A percentile compares a stretch with the other conserved stretches of the same genome.
Evolutionary conservation across 2,888 invertebrate species (phyloP).

Genomic region (Sialis fuliginosa): DNA sequence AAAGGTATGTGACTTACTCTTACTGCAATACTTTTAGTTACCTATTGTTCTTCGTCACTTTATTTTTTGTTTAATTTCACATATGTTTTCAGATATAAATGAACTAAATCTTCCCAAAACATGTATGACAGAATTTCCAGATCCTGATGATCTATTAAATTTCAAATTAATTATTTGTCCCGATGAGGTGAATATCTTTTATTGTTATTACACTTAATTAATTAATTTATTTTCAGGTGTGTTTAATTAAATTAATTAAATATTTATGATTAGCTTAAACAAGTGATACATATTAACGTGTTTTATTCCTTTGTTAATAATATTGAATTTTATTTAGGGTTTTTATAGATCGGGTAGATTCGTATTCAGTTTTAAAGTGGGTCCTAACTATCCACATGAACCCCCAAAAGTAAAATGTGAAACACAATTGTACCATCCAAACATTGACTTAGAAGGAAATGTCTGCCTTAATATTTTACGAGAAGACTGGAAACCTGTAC

Average conservation of each 20-base stretch:
- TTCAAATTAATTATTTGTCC: conserved; percentile 94
- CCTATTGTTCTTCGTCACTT: no score
- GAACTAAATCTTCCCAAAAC: conserved; percentile 95
- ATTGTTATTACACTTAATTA: not conserved
- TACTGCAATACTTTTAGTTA: not conserved
- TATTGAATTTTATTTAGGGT: conserved; percentile 34
- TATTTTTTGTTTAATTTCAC: no score
- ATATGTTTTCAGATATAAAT: conserved; percentile 66
- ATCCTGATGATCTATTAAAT: conserved; percentile 87
- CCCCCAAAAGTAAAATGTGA: conserved; percentile 98
- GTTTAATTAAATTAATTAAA: not conserved
- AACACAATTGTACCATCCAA: conserved; percentile 94
- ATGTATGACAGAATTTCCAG: conserved; percentile 89
- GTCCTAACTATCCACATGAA: conserved; percentile 95
- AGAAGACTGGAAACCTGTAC: conserved; percentile 98
- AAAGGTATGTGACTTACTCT: conserved; percentile 50
- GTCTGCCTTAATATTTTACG: conserved; percentile 93
- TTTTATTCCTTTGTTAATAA: not conserved
- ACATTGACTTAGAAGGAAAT: conserved; percentile 95
- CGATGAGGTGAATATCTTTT: conserved; percentile 52
- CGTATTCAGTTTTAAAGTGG: conserved; percentile 93
- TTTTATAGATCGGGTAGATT: conserved; percentile 90
- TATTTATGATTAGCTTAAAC: not conserved
- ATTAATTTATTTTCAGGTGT: not conserved
- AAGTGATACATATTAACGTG: not conserved